Conservation (phyloP, 2,797 vertebrate species). For the Sebastes trivittatus region DNA sequence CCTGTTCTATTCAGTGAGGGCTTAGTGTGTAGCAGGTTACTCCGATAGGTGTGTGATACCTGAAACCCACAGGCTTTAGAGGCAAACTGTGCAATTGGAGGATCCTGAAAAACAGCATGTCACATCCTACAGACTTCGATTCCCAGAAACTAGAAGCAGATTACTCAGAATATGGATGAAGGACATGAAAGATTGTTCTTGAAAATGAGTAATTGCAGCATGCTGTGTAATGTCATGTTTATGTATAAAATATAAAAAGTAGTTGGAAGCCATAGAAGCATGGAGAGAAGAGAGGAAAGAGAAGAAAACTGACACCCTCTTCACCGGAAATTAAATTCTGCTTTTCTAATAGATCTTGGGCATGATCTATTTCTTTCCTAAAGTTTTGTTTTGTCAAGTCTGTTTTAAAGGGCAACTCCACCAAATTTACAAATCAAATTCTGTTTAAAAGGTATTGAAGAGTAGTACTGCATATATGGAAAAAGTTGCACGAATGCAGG, state of each 20-base stretch:
- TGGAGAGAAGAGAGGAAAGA: neutral
- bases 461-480: no score
- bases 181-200: neutral
- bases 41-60: constrained; percentile 47
- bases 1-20: constrained; percentile 45
- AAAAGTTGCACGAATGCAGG: no score
- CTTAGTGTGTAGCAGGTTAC: constrained; percentile 60
- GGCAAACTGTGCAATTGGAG: constrained; percentile 27
- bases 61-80: constrained; percentile 44
- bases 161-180: neutral
- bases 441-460: no score
- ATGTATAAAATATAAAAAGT: neutral
- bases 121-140: constrained; percentile 27
- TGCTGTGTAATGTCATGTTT: neutral
- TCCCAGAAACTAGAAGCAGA: constrained; percentile 8
- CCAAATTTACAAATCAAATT: neutral
- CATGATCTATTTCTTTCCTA: neutral
- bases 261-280: neutral
- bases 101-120: constrained; percentile 42
- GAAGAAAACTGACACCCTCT: neutral
- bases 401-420: no score
- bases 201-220: neutral
- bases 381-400: neutral
- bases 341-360: neutral
- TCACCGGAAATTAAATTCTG: neutral